Evolutionary conservation across 2,888 invertebrate genomes (phyloP).

Genomic region (Odontomyia ornata): DNA sequence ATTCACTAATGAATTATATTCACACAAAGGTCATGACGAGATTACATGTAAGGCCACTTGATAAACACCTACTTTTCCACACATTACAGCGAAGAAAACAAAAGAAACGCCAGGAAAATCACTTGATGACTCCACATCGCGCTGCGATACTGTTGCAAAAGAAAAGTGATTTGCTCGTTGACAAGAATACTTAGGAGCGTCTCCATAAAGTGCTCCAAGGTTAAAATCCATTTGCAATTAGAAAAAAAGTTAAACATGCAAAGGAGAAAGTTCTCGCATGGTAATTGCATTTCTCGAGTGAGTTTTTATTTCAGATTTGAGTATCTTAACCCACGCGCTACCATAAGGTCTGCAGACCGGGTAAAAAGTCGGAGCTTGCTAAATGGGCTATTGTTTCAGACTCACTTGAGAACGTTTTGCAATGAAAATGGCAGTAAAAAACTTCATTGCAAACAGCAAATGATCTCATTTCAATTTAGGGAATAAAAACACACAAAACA

Average conservation of each 20-base stretch:
- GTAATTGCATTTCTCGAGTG: neutral
- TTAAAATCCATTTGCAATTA: neutral
- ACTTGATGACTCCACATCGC: neutral
- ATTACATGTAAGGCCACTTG: constrained; percentile 1
- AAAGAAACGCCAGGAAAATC: neutral
- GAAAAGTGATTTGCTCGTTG: neutral
- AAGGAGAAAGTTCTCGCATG: neutral
- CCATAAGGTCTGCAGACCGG: neutral
- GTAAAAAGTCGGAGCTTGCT: neutral
- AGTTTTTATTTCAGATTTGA: neutral
- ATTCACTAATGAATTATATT: constrained; percentile 1
- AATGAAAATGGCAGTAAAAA: neutral
- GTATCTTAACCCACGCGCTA: neutral
- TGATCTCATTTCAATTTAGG: neutral
- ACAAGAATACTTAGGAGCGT: neutral
- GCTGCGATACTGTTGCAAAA: neutral
- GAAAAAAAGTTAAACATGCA: neutral
- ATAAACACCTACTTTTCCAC: constrained; percentile 4
- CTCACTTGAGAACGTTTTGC: constrained; percentile 6
- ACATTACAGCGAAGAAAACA: neutral
- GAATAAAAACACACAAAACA: too few species aligned
- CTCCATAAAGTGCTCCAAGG: neutral
- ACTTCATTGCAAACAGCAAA: neutral
- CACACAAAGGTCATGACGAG: neutral
- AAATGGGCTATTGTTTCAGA: neutral